Percentiles rank a stretch among this genome's conserved stretches.
Evolutionary conservation across 2,797 vertebrate genomes (phyloP).

Genomic region (Cyprinella venusta): DNA sequence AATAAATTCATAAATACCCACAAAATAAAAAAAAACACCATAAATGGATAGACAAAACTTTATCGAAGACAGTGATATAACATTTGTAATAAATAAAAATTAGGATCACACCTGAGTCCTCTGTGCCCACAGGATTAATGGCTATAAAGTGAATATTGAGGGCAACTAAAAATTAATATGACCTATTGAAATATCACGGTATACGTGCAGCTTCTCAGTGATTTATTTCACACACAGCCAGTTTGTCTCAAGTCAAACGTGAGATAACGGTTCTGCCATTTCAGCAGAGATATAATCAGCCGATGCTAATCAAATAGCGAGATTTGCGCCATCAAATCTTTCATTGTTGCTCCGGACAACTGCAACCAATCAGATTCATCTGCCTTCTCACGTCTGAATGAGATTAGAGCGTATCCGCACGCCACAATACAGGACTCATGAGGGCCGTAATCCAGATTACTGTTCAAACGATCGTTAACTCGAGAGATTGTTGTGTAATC

Average conservation of each 20-base stretch:
- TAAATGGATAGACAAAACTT: too few species aligned
- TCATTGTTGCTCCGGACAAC: background rate
- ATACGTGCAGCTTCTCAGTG: background rate
- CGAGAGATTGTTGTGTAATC: conserved; percentile 58
- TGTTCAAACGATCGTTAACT: conserved; percentile 24
- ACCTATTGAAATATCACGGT: background rate
- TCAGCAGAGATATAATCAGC: conserved; percentile 3
- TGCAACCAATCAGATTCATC: conserved; percentile 35
- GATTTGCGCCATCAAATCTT: conserved; percentile 22
- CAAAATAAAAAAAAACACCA: too few species aligned
- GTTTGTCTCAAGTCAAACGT: background rate
- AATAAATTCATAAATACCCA: too few species aligned
- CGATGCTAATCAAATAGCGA: conserved; percentile 1
- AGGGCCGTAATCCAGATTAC: conserved; percentile 44
- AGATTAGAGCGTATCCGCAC: conserved; percentile 13
- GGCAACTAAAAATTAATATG: background rate
- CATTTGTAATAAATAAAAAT: too few species aligned
- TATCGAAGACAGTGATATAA: too few species aligned
- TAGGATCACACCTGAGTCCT: too few species aligned
- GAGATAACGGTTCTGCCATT: background rate
- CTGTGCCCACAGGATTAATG: too few species aligned
- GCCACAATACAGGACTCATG: conserved; percentile 31
- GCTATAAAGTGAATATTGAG: too few species aligned
- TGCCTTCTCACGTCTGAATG: background rate
- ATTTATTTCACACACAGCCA: background rate